Percentiles rank a stretch among this genome's conserved stretches.
These are phyloP conservation scores for Heterocephalus glaber DNA, from an alignment of 2,113 vertebrate species.

Conservation along the genomic window DNA sequence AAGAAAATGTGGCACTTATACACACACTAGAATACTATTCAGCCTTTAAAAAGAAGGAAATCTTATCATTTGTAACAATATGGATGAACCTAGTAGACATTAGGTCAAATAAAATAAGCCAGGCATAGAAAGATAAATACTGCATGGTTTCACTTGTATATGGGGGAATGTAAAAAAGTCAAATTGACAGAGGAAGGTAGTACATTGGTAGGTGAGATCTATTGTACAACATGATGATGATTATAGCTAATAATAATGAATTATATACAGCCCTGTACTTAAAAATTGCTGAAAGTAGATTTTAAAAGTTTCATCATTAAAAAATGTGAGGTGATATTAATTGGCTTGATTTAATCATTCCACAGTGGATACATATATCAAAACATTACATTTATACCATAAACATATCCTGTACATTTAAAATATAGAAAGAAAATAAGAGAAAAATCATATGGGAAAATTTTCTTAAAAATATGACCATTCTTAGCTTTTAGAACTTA, in stretches of 20 bases:
- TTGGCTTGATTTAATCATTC: not conserved
- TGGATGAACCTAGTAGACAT: not conserved
- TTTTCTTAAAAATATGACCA: not conserved
- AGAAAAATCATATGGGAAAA: not conserved
- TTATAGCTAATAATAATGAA: not conserved
- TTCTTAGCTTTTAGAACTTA: constrained; percentile 10
- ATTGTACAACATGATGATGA: not conserved
- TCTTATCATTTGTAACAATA: not conserved
- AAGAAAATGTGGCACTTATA: not conserved
- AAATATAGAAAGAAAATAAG: not conserved
- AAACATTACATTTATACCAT: not conserved
- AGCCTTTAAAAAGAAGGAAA: not conserved
- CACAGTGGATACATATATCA: not conserved
- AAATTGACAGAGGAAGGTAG: not conserved
- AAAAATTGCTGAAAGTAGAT: not conserved
- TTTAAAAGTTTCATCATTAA: not conserved
- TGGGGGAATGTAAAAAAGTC: not conserved
- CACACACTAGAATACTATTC: not conserved
- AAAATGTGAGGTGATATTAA: not conserved
- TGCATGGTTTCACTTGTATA: not conserved
- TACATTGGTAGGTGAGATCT: not conserved
- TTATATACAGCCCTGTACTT: not conserved
- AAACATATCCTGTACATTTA: not conserved
- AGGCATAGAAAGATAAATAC: not conserved
- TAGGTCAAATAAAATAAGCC: not conserved